These are phyloP conservation scores for Amiota minor DNA, from an alignment of 2,888 invertebrate genomes.

Conservation along the genomic window DNA sequence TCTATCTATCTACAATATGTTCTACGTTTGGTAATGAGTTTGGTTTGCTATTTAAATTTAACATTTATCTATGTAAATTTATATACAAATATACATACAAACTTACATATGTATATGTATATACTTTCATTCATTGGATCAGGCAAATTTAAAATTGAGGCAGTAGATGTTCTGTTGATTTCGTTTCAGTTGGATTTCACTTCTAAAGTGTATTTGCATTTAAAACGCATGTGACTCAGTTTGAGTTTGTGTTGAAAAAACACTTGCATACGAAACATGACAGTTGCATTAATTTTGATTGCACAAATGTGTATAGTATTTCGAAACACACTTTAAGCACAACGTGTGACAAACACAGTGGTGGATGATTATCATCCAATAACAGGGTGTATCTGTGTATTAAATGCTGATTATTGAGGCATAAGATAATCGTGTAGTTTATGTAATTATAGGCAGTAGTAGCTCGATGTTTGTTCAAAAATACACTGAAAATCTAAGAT, in stretches of 20 bases:
- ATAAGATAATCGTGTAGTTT: no score
- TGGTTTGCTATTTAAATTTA: conserved; percentile 66
- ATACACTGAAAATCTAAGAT: conserved; percentile 34
- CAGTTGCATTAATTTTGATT: conserved; percentile 68
- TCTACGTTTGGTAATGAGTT: conserved; percentile 62
- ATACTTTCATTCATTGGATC: not conserved
- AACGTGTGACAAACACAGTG: not conserved
- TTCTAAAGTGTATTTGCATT: conserved; percentile 71
- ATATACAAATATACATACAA: conserved; percentile 3
- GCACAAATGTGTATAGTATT: conserved; percentile 50
- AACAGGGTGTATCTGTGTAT: conserved; percentile 42
- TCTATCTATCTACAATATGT: no score
- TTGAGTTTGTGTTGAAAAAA: conserved; percentile 43
- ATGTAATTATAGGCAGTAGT: conserved; percentile 28
- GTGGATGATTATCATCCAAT: not conserved
- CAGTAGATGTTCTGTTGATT: not conserved
- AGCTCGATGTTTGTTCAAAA: conserved; percentile 21
- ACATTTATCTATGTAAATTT: conserved; percentile 36
- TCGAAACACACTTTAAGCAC: conserved; percentile 48
- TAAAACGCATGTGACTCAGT: conserved; percentile 54
- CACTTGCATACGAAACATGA: conserved; percentile 52
- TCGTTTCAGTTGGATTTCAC: conserved; percentile 45
- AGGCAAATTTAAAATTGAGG: no score
- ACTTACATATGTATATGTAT: not conserved
- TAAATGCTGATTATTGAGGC: no score